phyloP scores from a whole-genome alignment of 2,113 vertebrate genomes.

The Muscicapa adusta region DNA sequence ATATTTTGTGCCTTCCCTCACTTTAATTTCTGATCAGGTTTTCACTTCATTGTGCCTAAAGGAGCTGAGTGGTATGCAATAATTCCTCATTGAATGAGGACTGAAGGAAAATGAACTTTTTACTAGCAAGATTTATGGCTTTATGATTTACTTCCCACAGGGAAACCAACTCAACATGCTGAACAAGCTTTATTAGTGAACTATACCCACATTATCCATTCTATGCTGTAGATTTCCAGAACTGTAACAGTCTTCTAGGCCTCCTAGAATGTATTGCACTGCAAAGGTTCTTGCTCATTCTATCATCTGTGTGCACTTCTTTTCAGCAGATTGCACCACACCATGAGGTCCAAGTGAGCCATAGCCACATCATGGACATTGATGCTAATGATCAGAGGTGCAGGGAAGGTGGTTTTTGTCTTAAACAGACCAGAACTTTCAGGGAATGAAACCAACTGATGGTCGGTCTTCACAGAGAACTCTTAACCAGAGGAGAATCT shows the following conservation, averaged over 20 bases:
- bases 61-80: neutral
- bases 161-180: neutral
- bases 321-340: neutral
- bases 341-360: neutral
- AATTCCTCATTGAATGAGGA: neutral
- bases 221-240: neutral
- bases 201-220: neutral
- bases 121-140: neutral
- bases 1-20: neutral
- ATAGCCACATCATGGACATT: neutral
- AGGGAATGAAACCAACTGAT: neutral
- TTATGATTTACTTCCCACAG: neutral
- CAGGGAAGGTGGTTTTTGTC: neutral
- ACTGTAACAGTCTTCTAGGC: neutral
- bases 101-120: neutral
- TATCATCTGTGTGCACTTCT: rapidly evolving
- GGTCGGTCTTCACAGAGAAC: neutral
- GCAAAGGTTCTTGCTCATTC: neutral
- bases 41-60: neutral
- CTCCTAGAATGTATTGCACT: neutral
- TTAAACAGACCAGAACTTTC: neutral
- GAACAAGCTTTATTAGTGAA: neutral
- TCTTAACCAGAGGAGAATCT: neutral
- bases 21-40: neutral
- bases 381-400: neutral